Percentiles rank a stretch among this genome's conserved stretches.
Conservation (phyloP, 2,113 vertebrate species). For the Riparia riparia region DNA sequence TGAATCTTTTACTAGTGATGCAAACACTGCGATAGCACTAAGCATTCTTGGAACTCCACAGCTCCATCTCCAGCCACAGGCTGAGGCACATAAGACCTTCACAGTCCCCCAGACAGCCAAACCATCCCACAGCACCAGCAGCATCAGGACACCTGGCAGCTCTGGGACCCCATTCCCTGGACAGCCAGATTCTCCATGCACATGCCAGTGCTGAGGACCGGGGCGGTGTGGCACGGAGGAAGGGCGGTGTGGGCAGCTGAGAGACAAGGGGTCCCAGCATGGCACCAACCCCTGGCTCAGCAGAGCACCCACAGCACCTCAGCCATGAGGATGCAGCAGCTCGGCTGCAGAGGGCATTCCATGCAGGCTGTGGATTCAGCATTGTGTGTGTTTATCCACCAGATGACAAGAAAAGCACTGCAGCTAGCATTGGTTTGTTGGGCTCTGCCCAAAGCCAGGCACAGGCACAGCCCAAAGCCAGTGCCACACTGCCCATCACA, state of each 20-base stretch:
- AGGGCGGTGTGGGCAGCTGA: not conserved
- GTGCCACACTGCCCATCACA: accelerated
- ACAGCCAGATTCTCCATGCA: accelerated
- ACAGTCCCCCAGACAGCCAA: not conserved
- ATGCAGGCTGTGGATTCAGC: accelerated
- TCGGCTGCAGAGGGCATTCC: accelerated
- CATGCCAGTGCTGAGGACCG: accelerated
- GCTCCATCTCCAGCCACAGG: not conserved
- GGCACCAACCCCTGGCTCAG: accelerated
- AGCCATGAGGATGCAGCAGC: accelerated
- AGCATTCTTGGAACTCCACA: not conserved
- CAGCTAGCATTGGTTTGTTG: accelerated
- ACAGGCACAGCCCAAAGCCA: not conserved
- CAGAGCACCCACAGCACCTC: accelerated
- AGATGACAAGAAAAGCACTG: not conserved
- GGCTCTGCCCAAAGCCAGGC: not conserved
- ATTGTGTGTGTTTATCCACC: accelerated
- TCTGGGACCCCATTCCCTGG: not conserved
- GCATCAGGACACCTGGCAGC: not conserved
- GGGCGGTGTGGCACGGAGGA: accelerated
- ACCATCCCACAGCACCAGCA: accelerated
- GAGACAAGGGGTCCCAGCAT: accelerated
- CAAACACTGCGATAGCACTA: not conserved
- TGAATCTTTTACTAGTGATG: not conserved
- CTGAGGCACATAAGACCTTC: not conserved